Conservation (phyloP, 2,113 vertebrate genomes). For the Ciconia boyciana region DNA sequence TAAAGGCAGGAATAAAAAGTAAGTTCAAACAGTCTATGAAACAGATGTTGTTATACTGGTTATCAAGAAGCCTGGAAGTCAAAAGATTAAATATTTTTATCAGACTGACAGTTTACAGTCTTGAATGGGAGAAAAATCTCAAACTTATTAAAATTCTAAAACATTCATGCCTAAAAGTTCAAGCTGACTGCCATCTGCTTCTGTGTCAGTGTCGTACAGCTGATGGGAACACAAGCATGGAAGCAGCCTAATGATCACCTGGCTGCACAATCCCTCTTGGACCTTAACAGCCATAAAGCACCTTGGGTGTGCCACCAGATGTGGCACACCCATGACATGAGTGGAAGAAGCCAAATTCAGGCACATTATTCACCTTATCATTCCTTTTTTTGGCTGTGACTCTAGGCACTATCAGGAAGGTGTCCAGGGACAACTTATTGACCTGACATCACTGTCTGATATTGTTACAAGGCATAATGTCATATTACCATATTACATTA, state of each 20-base stretch:
- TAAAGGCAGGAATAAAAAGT: neutral
- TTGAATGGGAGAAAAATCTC: neutral
- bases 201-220: neutral
- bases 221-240: neutral
- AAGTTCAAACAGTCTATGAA: neutral
- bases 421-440: neutral
- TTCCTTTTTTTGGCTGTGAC: neutral
- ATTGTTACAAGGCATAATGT: neutral
- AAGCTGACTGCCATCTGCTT: neutral
- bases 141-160: neutral
- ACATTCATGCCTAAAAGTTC: neutral
- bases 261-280: neutral
- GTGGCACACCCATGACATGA: neutral
- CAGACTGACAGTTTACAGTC: neutral
- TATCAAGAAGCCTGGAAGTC: neutral
- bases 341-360: neutral
- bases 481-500: too few species aligned
- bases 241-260: neutral
- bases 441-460: neutral
- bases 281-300: neutral
- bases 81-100: neutral
- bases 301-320: neutral
- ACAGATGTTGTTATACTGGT: neutral
- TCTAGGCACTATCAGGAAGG: neutral
- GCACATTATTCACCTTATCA: neutral